Conservation (phyloP, 2,888 invertebrate genomes). For the Allophyes oxyacanthae region DNA sequence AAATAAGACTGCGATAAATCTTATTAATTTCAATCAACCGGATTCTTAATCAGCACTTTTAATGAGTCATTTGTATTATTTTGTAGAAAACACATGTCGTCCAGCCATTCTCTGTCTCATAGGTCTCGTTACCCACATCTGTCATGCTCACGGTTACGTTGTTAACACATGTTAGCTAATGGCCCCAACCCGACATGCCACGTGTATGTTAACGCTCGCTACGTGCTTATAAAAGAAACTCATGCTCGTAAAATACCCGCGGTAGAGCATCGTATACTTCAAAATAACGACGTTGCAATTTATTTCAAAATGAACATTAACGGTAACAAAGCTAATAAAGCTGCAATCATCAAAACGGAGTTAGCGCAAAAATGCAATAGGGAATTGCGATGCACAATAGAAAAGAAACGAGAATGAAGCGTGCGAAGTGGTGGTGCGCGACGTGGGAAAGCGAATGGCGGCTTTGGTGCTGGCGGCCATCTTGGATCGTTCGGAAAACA, state of each 20-base stretch:
- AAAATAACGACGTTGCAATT: constrained; percentile 34
- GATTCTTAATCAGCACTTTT: constrained; percentile 48
- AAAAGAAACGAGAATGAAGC: constrained; percentile 81
- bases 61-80: constrained; percentile 66
- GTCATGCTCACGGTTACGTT: constrained; percentile 68
- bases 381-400: constrained; percentile 75
- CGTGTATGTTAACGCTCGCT: constrained; percentile 68
- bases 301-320: constrained; percentile 39
- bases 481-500: constrained; percentile 83
- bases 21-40: constrained; percentile 14
- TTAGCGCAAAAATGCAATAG: constrained; percentile 71
- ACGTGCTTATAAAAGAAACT: constrained; percentile 51
- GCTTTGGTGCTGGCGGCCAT: constrained; percentile 77
- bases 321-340: constrained; percentile 48
- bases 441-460: constrained; percentile 89
- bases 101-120: constrained; percentile 63
- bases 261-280: constrained; percentile 24
- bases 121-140: constrained; percentile 70
- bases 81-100: constrained; percentile 66
- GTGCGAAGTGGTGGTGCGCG: constrained; percentile 77
- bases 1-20: constrained; percentile 2
- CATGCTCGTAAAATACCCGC: constrained; percentile 37
- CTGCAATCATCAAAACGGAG: constrained; percentile 58
- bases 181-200: constrained; percentile 64
- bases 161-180: constrained; percentile 78